Base-by-base conservation (phyloP, 2,113 vertebrate species). In the Syngnathus scovelli region DNA sequence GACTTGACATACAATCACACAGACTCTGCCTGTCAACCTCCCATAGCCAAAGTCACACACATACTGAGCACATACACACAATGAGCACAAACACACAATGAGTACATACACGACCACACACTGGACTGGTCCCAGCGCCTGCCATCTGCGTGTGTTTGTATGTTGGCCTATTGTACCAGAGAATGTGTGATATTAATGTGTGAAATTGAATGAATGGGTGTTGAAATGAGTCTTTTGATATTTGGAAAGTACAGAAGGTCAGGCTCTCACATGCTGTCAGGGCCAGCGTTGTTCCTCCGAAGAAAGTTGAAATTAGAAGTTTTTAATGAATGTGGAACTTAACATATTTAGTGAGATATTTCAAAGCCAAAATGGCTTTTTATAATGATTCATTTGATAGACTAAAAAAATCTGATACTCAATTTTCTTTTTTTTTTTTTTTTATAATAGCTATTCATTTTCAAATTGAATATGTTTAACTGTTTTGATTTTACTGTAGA, bases 131-230 rank as follows among this genome's bases (percentile, higher is more conserved):
- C 85, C 88, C 86, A 89, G 86, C 76, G 80, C 71, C 81, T 83
- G 80, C 88, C 88, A 89, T 89, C 88, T 89, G 88, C 80, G 88
- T 88, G 88, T 87, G 88, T 88, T 89, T 88, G 86, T 88, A 87
- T 88, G 85, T 88, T 89, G 88, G 86, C 88, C 88, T 89, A 89
- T 89, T 89, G 86, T 89, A 89, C 86, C 84, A 82, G 74, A 64
- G 84, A 89, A 89, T 85, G 88, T 89, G 88, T 88, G 85, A 89
- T 83, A 89, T 87, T 86, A 85, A 89, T 86, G 88, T 89, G 88
- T 85, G 88, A 89, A 89, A 85, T 84, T 75, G 83, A 89, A 87
- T 89, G 84, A 89, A 89, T 89, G 80, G 86, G 88, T 89, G 88
- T 87, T 86, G 88, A 87, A 88, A 86, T 84, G 86, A 89, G 83